Conservation (phyloP, 1,140 invertebrate species). For the Procambarus virginalis region DNA sequence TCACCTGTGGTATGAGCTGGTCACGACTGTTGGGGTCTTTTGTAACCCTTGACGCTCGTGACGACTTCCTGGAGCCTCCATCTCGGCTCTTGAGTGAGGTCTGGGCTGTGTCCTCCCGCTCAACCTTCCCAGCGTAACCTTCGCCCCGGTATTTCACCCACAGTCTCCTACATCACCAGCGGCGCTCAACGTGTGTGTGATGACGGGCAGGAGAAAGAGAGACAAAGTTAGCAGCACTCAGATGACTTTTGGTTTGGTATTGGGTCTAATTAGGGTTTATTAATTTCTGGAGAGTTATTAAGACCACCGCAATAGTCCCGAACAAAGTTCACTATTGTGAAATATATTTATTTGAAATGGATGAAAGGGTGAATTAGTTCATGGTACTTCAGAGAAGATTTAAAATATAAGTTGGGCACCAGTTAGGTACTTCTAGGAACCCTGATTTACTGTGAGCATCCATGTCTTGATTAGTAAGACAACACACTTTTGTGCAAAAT, state of each 20-base stretch:
- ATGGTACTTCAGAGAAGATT: no score
- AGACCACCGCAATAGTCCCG: no score
- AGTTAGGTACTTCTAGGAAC: no score
- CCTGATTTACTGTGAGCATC: no score
- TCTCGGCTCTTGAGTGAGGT: constrained; percentile 58
- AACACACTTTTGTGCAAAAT: no score
- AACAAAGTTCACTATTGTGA: no score
- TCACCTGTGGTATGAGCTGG: constrained; percentile 63
- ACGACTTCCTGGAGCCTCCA: constrained; percentile 60
- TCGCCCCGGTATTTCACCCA: constrained; percentile 62
- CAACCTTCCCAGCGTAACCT: constrained; percentile 37
- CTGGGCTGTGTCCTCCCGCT: constrained; percentile 58
- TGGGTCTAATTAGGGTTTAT: not conserved
- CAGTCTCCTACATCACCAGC: constrained; percentile 24
- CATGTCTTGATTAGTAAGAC: no score
- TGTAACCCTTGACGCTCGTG: constrained; percentile 51
- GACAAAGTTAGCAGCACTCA: not conserved
- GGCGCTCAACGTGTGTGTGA: not conserved
- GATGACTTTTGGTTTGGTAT: not conserved
- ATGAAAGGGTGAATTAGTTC: no score
- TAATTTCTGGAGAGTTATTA: no score
- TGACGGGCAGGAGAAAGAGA: not conserved
- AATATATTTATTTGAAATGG: no score
- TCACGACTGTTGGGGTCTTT: constrained; percentile 62
- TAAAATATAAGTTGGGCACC: no score